Percentiles rank a stretch among this genome's conserved stretches.
These are phyloP conservation scores for Drosophila melanosoma DNA, from an alignment of 2,888 invertebrate genomes.

Conservation along the genomic window DNA sequence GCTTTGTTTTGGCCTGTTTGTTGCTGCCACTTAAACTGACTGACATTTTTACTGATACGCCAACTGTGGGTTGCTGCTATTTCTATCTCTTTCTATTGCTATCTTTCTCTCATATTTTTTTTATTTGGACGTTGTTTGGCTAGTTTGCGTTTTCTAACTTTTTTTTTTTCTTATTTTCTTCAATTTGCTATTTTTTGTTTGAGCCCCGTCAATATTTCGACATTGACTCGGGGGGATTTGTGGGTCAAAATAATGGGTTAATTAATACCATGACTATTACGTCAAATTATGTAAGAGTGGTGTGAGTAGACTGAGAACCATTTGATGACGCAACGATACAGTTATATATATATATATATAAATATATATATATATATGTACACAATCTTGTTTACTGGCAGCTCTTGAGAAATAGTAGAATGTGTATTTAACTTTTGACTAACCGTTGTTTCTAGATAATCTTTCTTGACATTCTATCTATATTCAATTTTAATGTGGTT, in stretches of 20 bases:
- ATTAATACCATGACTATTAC: neutral
- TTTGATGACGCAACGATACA: neutral
- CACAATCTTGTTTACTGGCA: neutral
- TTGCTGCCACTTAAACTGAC: conserved; percentile 26
- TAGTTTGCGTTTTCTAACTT: neutral
- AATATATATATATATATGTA: neutral
- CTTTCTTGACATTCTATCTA: neutral
- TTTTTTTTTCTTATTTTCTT: neutral
- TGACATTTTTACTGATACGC: conserved; percentile 24
- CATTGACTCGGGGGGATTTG: conserved; percentile 8
- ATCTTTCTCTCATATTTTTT: neutral
- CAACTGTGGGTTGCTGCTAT: conserved; percentile 27
- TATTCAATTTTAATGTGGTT: neutral
- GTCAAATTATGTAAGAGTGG: neutral
- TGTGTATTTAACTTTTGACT: neutral
- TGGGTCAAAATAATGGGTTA: conserved; percentile 6
- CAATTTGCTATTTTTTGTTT: neutral
- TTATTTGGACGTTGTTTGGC: neutral
- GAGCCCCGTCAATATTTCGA: neutral
- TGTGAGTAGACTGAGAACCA: no score
- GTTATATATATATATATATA: neutral
- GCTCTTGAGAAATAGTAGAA: neutral
- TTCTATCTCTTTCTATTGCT: neutral
- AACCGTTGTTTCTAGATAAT: neutral
- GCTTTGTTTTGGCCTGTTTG: conserved; percentile 42